phyloP scores from a whole-genome alignment of 2,797 vertebrate species.

The Nothura maculosa region DNA sequence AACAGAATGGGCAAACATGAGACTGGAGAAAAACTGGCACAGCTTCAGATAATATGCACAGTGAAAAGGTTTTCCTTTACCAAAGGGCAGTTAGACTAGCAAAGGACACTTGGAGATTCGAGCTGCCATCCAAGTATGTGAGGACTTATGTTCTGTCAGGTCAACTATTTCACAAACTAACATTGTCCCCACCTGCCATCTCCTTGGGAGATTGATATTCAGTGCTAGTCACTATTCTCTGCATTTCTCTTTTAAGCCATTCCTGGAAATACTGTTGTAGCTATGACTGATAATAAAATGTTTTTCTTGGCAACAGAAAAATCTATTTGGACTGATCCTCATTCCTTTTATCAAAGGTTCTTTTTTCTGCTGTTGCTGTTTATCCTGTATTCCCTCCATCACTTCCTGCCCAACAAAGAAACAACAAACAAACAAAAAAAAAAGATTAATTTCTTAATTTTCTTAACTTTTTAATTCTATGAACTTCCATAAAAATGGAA shows the following conservation, averaged over 20 bases:
- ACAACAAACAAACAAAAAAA: neutral
- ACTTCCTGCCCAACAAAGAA: neutral
- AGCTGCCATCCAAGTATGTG: neutral
- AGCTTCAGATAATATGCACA: neutral
- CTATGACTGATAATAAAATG: neutral
- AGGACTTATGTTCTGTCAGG: neutral
- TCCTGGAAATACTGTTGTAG: neutral
- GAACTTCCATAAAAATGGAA: neutral
- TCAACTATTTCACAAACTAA: neutral
- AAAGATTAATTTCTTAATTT: neutral
- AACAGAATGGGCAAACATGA: neutral
- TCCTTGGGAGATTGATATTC: neutral
- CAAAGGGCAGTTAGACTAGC: neutral
- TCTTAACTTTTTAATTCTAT: neutral
- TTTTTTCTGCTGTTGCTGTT: neutral
- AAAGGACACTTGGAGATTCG: neutral
- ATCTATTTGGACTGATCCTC: neutral
- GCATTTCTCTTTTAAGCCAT: neutral
- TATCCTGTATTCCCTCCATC: neutral
- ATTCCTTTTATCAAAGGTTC: neutral
- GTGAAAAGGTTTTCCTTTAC: neutral
- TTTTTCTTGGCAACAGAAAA: neutral
- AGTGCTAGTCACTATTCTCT: neutral
- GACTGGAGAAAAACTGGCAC: neutral
- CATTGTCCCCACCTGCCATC: neutral